Evolutionary conservation across 2,888 invertebrate genomes (phyloP).

Genomic region (Tyria jacobaeae): DNA sequence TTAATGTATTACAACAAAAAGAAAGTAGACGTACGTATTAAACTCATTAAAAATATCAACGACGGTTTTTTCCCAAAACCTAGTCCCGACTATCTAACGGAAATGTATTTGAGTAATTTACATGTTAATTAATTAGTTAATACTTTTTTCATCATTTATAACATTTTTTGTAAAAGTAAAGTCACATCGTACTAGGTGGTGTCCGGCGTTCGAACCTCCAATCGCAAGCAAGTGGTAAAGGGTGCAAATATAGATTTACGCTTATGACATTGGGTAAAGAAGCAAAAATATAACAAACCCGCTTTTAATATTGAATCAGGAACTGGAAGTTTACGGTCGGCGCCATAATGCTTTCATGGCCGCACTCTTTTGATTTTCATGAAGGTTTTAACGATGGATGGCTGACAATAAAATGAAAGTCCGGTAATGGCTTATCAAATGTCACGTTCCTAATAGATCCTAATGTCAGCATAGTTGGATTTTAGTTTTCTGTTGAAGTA

Average conservation of each 20-base stretch:
- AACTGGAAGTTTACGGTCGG: slow-evolving; percentile 11
- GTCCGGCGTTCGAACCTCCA: no score
- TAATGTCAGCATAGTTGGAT: background rate
- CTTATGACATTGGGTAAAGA: slow-evolving; percentile 26
- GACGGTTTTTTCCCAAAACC: no score
- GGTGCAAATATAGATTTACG: slow-evolving; percentile 21
- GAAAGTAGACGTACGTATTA: no score
- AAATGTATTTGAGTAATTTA: no score
- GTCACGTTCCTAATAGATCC: background rate
- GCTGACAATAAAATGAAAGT: background rate
- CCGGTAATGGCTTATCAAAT: background rate
- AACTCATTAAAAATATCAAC: no score
- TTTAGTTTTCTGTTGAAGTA: no score
- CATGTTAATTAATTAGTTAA: no score
- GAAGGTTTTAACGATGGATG: background rate
- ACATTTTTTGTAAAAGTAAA: no score
- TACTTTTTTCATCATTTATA: no score
- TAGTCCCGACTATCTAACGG: no score
- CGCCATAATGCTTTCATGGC: slow-evolving; percentile 1
- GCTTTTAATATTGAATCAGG: slow-evolving; percentile 26
- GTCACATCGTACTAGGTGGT: no score
- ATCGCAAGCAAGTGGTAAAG: background rate
- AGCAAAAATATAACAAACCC: slow-evolving; percentile 3
- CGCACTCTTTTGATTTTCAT: background rate
- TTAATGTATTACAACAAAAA: no score